A percentile compares a stretch with the other conserved stretches of the same genome.
These are phyloP conservation scores for Peromyscus attwateri DNA, from an alignment of 2,797 vertebrate species.

Conservation along the genomic window DNA sequence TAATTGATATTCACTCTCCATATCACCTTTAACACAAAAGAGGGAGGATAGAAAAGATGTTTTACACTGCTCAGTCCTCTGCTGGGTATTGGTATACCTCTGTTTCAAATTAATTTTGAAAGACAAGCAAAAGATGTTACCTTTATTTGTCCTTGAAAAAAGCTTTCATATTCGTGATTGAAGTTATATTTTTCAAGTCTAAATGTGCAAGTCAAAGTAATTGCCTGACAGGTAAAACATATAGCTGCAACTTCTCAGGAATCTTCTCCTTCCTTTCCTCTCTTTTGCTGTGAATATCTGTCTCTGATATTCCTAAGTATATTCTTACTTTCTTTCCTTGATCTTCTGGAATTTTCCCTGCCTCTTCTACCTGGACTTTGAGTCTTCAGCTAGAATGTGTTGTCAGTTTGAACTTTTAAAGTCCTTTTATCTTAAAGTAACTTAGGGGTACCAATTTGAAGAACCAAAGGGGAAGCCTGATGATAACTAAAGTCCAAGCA, in stretches of 20 bases:
- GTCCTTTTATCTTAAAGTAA: slow-evolving; percentile 40
- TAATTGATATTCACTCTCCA: background rate
- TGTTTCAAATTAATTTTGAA: slow-evolving; percentile 82
- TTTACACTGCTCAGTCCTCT: background rate
- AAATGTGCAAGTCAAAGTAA: slow-evolving; percentile 71
- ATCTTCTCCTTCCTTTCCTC: background rate
- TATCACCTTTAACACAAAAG: background rate
- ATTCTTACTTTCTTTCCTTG: background rate
- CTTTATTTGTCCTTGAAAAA: slow-evolving; percentile 82
- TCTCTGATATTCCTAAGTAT: background rate
- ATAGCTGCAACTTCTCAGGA: slow-evolving; percentile 40
- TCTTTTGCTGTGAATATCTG: slow-evolving; percentile 13
- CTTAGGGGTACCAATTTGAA: background rate
- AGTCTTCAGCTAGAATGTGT: background rate
- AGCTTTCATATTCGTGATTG: slow-evolving; percentile 68
- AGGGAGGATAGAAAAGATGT: background rate
- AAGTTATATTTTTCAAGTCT: slow-evolving; percentile 82
- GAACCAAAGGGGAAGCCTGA: background rate
- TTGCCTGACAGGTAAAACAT: slow-evolving; percentile 74
- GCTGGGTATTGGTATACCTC: background rate
- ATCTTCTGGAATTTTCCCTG: background rate
- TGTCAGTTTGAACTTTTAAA: background rate
- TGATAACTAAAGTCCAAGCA: background rate
- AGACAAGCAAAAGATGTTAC: slow-evolving; percentile 70
- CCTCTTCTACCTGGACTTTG: background rate